Base-by-base conservation (phyloP, 2,888 invertebrate species). In the Neelides folsomi region DNA sequence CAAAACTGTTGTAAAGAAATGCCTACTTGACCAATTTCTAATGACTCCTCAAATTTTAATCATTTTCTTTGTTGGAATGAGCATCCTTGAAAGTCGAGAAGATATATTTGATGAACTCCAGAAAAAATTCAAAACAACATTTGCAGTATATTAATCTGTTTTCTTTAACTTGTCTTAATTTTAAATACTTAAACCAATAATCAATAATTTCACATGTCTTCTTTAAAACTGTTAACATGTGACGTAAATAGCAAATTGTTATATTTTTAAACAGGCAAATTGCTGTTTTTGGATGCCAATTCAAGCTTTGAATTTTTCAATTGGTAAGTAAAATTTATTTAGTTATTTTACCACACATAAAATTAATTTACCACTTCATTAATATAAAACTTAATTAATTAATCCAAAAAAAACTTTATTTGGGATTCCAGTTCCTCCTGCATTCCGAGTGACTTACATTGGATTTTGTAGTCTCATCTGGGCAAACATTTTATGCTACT, bases 201-300 rank as follows among this genome's bases (percentile, higher is more conserved):
- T 20, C 12, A 35, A 2, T 45, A 36, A 6, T 44, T n/a, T 6
- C 27, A 20, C 20, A 36, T 38, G 37, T 9, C 5, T 4, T 37
- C 15, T 37, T 34, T 38, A n/a, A n/a, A n/a, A n/a, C n/a, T n/a
- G n/a, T n/a, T n/a, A n/a, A n/a, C n/a, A n/a, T n/a, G n/a, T n/a
- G n/a, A n/a, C n/a, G n/a, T n/a, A 7, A 8, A 45, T 45, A 7
- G 4, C 34, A 12, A 3, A 12, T 37, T 49, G 20, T 18, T 38
- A 34, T 34, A 2, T 39, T n/a, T 43, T 47, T 47, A 15, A 49
- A n/a, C 35, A 79, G 68, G 79, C 81, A 1, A 86, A 86, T 58
- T 87, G 87, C 66, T 70, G 78, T 49, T 89, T 86, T 69, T 89
- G 89, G 88, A 68, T 88, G 38, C 88, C 88, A 0, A 81, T 79